Conservation (phyloP, 2,797 vertebrate species). For the Pristis pectinata region DNA sequence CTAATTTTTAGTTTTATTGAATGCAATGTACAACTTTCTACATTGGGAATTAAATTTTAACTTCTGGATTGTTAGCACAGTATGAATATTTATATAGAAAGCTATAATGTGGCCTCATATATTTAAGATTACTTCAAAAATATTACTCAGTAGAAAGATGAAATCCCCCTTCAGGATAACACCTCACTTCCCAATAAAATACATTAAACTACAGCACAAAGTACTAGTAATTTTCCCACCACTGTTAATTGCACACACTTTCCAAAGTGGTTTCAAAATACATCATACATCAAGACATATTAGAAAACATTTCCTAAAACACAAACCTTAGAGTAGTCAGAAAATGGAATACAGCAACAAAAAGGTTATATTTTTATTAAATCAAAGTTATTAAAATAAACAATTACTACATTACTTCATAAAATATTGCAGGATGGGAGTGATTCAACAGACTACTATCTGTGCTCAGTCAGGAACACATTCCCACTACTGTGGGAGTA, state of each 20-base stretch:
- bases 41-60: background rate
- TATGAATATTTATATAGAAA: background rate
- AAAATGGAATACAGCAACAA: conserved; percentile 4
- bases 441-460: background rate
- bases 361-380: conserved; percentile 3
- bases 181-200: background rate
- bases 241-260: background rate
- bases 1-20: background rate
- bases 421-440: background rate
- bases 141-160: background rate
- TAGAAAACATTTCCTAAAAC: background rate
- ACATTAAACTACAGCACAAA: background rate
- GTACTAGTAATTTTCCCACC: background rate
- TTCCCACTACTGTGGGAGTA: background rate
- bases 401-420: background rate
- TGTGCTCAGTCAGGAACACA: background rate
- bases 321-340: background rate
- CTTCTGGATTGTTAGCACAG: background rate
- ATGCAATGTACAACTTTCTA: background rate
- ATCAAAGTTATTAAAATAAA: background rate
- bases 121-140: background rate
- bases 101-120: background rate
- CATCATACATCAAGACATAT: background rate
- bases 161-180: background rate
- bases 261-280: background rate